phyloP scores from a whole-genome alignment of 2,797 vertebrate genomes.

The Poecilia picta region DNA sequence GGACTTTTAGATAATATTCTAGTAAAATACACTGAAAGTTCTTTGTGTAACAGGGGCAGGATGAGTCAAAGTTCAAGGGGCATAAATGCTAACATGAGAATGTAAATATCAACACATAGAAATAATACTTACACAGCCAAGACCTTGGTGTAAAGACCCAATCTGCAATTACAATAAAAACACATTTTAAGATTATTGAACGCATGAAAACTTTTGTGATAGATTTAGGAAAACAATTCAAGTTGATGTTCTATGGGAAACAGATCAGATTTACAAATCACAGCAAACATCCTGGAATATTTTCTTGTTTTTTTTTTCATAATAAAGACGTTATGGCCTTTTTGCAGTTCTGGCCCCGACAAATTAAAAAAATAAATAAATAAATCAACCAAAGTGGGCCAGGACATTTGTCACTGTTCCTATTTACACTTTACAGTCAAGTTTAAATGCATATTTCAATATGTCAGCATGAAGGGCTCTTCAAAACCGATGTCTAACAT shows the following conservation, averaged over 20 bases:
- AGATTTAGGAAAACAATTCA: not conserved
- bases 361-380: too few species aligned
- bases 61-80: not conserved
- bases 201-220: not conserved
- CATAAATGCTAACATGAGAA: not conserved
- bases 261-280: not conserved
- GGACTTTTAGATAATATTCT: not conserved
- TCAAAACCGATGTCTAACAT: constrained; percentile 42
- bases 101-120: not conserved
- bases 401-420: constrained; percentile 31
- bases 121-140: constrained; percentile 93
- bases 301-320: not conserved
- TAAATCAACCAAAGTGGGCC: too few species aligned
- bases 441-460: constrained; percentile 21
- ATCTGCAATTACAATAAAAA: constrained; percentile 79
- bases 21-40: not conserved
- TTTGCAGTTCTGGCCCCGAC: not conserved
- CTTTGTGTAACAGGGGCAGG: not conserved
- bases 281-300: not conserved
- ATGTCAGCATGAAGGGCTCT: constrained; percentile 39
- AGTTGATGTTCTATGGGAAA: not conserved
- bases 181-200: not conserved
- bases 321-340: not conserved
- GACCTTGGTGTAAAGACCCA: constrained; percentile 94
- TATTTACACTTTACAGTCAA: constrained; percentile 22